phyloP scores from a whole-genome alignment of 2,888 invertebrate species.

The Neuroscelio doddi region DNA sequence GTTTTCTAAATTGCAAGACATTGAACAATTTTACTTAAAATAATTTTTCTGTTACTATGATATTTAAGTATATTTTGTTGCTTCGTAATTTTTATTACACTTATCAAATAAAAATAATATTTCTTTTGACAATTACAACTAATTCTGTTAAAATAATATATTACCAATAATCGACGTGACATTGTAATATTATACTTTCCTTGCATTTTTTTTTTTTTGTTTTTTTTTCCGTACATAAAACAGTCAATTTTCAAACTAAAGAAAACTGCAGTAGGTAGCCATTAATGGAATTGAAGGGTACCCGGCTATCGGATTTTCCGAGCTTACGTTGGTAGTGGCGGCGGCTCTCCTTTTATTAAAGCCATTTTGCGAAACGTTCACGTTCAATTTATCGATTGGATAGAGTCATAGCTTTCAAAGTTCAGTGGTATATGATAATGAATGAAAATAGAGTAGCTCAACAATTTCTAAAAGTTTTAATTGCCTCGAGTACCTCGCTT shows the following conservation, averaged over 20 bases:
- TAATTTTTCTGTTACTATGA: too few relatives aligned
- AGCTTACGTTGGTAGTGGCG: constrained; percentile 5
- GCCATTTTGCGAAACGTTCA: constrained; percentile 18
- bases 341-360: constrained; percentile 17
- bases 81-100: too few relatives aligned
- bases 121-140: too few relatives aligned
- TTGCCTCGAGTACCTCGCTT: constrained; percentile 51
- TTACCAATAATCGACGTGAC: too few relatives aligned
- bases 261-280: constrained; percentile 14
- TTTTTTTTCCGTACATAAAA: too few relatives aligned
- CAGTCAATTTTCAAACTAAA: constrained; percentile 16
- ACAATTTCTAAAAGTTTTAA: constrained; percentile 58
- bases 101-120: too few relatives aligned
- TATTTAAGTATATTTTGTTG: too few relatives aligned
- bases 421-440: constrained; percentile 21
- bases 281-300: constrained; percentile 21
- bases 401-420: constrained; percentile 14
- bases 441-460: constrained; percentile 29
- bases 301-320: constrained; percentile 18
- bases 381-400: constrained; percentile 26
- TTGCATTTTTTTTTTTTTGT: constrained; percentile 2
- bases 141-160: too few relatives aligned
- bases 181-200: not conserved
- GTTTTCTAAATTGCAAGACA: too few relatives aligned
- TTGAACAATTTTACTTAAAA: too few relatives aligned